Percentiles rank a stretch among this genome's conserved stretches.
phyloP scores from a whole-genome alignment of 2,113 vertebrate species.

The Antidorcas marsupialis region DNA sequence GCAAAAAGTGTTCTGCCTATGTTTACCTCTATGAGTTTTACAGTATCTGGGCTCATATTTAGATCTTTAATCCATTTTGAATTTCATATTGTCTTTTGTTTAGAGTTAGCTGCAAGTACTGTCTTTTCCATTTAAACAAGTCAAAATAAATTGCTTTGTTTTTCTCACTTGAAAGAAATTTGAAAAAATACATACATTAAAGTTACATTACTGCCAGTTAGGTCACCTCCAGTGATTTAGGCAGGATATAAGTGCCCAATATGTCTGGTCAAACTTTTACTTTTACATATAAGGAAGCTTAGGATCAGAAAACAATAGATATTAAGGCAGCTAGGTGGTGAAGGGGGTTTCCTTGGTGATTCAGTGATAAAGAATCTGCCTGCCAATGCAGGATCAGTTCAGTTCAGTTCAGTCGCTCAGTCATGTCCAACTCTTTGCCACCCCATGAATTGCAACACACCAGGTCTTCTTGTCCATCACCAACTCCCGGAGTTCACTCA shows the following conservation, averaged over 20 bases:
- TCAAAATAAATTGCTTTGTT: neutral
- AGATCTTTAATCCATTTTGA: neutral
- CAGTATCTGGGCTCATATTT: neutral
- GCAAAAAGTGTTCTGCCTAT: neutral
- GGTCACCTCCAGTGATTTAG: neutral
- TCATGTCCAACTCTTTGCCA: too few species aligned
- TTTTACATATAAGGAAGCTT: neutral
- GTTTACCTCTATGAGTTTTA: neutral
- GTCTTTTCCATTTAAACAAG: neutral
- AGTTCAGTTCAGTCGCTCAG: too few species aligned
- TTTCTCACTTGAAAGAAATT: neutral
- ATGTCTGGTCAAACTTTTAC: neutral
- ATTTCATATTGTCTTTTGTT: neutral
- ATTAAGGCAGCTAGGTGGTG: too few species aligned
- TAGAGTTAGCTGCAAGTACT: neutral
- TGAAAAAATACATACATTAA: neutral
- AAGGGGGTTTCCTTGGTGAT: neutral
- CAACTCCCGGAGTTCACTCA: too few species aligned
- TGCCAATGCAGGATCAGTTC: neutral
- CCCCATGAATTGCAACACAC: too few species aligned
- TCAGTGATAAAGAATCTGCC: neutral
- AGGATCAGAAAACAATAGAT: neutral
- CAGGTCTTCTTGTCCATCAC: too few species aligned
- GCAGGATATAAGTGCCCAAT: neutral
- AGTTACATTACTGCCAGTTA: neutral